phyloP scores from a whole-genome alignment of 2,797 vertebrate species.

The Parauchenoglanis ngamensis region DNA sequence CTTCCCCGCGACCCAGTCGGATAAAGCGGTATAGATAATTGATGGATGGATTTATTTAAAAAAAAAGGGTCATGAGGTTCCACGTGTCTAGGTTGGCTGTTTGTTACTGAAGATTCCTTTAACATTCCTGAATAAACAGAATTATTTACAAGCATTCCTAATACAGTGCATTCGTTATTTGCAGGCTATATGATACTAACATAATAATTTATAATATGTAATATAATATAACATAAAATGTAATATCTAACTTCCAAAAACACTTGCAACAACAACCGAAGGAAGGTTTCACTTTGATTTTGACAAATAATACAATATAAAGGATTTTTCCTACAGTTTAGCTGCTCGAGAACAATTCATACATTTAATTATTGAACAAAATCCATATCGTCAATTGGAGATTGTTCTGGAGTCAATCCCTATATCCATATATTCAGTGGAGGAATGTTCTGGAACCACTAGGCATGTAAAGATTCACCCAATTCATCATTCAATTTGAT shows the following conservation, averaged over 20 bases:
- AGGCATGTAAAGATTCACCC: too few species aligned
- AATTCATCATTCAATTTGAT: too few species aligned
- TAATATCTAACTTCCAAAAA: neutral
- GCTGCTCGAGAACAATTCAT: neutral
- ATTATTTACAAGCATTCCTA: neutral
- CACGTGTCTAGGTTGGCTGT: neutral
- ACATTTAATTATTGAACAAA: neutral
- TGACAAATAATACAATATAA: neutral
- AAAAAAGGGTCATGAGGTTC: neutral
- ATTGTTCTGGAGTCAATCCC: neutral
- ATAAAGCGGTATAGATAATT: too few species aligned
- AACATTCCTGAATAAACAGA: neutral
- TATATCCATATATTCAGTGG: neutral
- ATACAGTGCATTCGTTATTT: neutral
- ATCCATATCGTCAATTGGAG: neutral
- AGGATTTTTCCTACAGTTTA: neutral
- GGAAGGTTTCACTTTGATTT: neutral
- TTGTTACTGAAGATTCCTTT: neutral
- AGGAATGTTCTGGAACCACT: neutral
- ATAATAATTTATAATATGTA: neutral
- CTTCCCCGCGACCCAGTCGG: too few species aligned
- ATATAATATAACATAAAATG: neutral
- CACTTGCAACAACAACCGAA: neutral
- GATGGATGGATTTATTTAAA: too few species aligned
- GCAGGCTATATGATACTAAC: neutral